Evolutionary conservation across 2,113 vertebrate species (phyloP).

Genomic region (Mormyrus lacerda): DNA sequence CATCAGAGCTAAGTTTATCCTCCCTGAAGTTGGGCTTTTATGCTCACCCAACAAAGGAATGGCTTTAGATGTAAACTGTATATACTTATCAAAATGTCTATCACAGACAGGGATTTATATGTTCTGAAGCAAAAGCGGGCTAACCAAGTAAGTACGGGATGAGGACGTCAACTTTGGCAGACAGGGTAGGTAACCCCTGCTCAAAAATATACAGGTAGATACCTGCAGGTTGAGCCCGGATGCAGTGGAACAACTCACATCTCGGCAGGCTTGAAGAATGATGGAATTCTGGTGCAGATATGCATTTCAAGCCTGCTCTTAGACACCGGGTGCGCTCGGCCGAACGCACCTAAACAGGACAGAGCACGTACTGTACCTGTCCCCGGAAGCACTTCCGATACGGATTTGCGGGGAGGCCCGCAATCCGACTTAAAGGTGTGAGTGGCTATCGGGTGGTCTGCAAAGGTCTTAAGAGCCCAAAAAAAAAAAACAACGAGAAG

Average conservation of each 20-base stretch:
- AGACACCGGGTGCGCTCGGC: neutral
- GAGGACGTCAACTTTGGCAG: neutral
- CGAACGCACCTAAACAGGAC: neutral
- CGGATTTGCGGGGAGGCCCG: conserved; percentile 21
- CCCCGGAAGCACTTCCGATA: conserved; percentile 19
- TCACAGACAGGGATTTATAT: conserved; percentile 32
- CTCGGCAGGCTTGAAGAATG: neutral
- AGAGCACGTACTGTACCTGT: neutral
- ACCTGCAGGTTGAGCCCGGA: neutral
- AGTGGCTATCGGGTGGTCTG: conserved; percentile 28
- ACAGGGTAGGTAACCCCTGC: neutral
- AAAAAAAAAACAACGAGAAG: conserved; percentile 5
- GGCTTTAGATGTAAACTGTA: conserved; percentile 38
- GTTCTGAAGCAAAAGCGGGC: conserved; percentile 18
- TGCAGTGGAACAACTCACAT: neutral
- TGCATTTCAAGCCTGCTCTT: neutral
- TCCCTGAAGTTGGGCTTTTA: conserved; percentile 44
- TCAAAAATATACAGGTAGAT: neutral
- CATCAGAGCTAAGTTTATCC: conserved; percentile 57
- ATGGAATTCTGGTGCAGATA: neutral
- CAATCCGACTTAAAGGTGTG: conserved; percentile 28
- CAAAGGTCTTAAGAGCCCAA: conserved; percentile 2
- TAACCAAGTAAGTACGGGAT: neutral
- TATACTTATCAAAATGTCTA: conserved; percentile 43
- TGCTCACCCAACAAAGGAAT: conserved; percentile 42